phyloP scores from a whole-genome alignment of 2,113 vertebrate species.

The Tragelaphus scriptus region DNA sequence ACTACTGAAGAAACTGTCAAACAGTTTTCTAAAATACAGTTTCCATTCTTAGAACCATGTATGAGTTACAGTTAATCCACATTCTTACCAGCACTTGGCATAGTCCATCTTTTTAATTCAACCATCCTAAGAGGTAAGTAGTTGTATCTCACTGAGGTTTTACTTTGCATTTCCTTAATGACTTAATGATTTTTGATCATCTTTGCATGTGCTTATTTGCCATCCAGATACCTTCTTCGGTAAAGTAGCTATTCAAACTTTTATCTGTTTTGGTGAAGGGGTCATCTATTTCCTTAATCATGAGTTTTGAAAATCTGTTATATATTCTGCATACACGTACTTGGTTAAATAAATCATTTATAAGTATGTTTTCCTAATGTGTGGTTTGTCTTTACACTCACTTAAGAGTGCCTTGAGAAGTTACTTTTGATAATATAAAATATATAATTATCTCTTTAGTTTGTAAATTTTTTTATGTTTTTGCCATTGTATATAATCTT shows the following conservation, averaged over 20 bases:
- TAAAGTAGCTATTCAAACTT: background rate
- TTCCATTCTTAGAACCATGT: background rate
- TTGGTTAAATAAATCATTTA: background rate
- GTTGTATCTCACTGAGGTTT: background rate
- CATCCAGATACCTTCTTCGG: background rate
- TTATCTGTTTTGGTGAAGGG: background rate
- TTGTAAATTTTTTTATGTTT: background rate
- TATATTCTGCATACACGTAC: background rate
- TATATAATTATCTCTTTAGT: background rate
- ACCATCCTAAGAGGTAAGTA: background rate
- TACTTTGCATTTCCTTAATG: background rate
- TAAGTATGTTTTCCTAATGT: background rate
- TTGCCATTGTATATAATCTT: background rate
- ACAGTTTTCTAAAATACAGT: background rate
- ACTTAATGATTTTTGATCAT: background rate
- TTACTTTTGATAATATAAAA: background rate
- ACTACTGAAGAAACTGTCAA: background rate
- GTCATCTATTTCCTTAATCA: background rate
- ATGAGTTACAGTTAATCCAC: background rate
- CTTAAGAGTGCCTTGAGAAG: background rate
- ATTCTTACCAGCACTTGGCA: background rate
- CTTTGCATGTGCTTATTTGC: background rate
- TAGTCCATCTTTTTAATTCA: background rate
- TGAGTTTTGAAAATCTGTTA: background rate
- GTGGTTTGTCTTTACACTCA: background rate